A percentile compares a stretch with the other conserved stretches of the same genome.
These are phyloP conservation scores for Ciconia stormi DNA, from an alignment of 2,113 vertebrate genomes.

Conservation along the genomic window DNA sequence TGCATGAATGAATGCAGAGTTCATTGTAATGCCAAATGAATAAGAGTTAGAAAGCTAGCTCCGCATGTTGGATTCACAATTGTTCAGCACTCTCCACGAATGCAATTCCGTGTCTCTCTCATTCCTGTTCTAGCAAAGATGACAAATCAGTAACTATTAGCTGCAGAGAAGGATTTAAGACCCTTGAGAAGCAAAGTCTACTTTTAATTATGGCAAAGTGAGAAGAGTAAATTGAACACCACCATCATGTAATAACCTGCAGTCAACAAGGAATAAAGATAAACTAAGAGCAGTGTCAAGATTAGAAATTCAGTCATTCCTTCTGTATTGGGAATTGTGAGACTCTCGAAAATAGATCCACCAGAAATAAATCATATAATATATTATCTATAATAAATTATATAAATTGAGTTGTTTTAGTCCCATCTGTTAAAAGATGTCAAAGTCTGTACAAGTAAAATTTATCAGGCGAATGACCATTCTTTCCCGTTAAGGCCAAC, in stretches of 20 bases:
- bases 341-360: neutral
- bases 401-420: neutral
- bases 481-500: neutral
- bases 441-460: neutral
- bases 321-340: neutral
- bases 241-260: neutral
- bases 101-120: neutral
- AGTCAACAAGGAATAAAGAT: neutral
- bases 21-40: neutral
- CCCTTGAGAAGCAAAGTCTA: neutral
- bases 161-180: neutral
- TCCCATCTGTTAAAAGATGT: neutral
- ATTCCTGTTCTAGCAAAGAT: neutral
- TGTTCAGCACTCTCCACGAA: rapidly evolving
- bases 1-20: neutral
- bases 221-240: neutral
- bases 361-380: neutral
- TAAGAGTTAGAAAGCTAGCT: neutral
- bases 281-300: neutral
- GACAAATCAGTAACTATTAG: neutral
- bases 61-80: neutral
- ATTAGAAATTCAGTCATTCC: neutral
- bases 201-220: neutral
- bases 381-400: neutral
- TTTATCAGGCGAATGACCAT: neutral